phyloP scores from a whole-genome alignment of 2,797 vertebrate genomes.

The Pristis pectinata region DNA sequence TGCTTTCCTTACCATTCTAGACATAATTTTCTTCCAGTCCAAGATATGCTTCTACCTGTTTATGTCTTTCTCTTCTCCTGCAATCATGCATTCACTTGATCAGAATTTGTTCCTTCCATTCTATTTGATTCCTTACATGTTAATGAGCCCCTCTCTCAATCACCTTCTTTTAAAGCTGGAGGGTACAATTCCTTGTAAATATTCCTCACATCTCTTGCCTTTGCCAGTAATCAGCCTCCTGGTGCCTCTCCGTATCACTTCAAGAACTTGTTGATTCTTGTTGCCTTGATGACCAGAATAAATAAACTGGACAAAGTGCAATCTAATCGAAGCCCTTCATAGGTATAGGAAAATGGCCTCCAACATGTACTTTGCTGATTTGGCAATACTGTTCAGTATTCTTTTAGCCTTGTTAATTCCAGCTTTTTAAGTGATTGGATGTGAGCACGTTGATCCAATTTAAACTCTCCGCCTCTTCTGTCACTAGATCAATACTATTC shows the following conservation, averaged over 20 bases:
- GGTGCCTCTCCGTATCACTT: too few relatives aligned
- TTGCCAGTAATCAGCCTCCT: too few relatives aligned
- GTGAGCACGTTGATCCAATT: background rate
- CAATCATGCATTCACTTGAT: background rate
- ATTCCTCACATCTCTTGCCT: background rate
- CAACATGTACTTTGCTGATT: background rate
- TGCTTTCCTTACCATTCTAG: background rate
- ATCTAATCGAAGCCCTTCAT: too few relatives aligned
- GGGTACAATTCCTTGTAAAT: background rate
- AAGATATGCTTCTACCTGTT: background rate
- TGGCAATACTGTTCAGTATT: background rate
- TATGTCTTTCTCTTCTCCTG: background rate
- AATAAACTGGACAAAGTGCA: background rate
- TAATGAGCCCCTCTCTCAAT: background rate
- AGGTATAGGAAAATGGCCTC: background rate
- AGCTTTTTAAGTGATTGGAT: background rate
- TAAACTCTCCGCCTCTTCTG: background rate
- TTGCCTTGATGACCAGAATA: background rate
- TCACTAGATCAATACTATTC: too few relatives aligned
- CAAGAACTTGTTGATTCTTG: background rate
- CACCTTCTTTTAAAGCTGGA: background rate
- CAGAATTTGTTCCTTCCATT: background rate
- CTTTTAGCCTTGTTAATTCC: background rate
- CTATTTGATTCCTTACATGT: background rate
- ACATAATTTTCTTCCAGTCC: background rate